Evolutionary conservation across 2,797 vertebrate species (phyloP), one percentile per base, ranked within the genome.

Genomic region (Ambastaia sidthimunki): DNA sequence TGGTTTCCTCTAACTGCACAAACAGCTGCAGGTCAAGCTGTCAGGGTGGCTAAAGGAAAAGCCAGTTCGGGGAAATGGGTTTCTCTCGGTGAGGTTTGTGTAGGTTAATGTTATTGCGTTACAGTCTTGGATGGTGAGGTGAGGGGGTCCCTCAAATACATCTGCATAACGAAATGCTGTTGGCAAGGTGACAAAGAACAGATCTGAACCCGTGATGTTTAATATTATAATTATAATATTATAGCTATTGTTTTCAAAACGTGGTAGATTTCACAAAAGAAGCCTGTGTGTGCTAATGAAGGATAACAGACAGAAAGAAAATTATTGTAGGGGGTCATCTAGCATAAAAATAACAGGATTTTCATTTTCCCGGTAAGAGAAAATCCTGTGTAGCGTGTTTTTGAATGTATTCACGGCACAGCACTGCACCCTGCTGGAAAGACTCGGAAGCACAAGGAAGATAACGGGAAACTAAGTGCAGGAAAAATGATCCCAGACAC

Each of bases 31-130:
- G 68, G 71, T 86, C 82, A 77, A 83, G 71, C 19, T 75, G 55
- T 70, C 82, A 66, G 47, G 84, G 80, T 67, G 83, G 75, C 10
- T 47, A 71, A 41, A 87, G 83, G 75, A 89, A 87, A 19, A 84
- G 81, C 21, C 41, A 31, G 71, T 87, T 85, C 12, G 78, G 85
- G 28, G 77, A 59, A 88, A 71, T 65, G 62, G 47, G 59, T 70
- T 47, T 82, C 34, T 48, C 59, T 55, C 18, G 57, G 76, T 55
- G 3, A 19, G 72, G 65, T 73, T 82, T 73, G 28, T 77, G 65
- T 63, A 65, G 65, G 66, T 75, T 72, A 73, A 60, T 81, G 31
- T 74, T 75, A 77, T 66, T 48, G 54, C 28, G 52, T 81, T 54
- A 68, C 23, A n/a, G 28, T 66, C 41, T 71, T 50, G 55, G 47